Base-by-base conservation (phyloP, 1,140 invertebrate species). In the Aphidius gifuensis region DNA sequence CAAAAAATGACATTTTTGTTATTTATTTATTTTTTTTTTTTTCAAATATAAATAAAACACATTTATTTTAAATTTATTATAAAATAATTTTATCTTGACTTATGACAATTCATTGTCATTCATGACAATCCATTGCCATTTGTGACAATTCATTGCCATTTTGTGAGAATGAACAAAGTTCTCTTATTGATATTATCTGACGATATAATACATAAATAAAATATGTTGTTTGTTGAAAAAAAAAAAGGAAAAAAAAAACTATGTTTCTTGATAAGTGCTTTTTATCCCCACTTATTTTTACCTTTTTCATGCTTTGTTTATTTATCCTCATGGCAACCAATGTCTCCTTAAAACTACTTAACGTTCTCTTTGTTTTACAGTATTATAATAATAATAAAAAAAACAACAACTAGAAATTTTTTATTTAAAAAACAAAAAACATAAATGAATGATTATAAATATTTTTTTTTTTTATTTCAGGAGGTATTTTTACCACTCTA, bases 401-500 rank as follows among this genome's bases (percentile, higher is more conserved):
- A 32, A 32, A 32, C 2, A 32, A 32, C 23, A 32, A 32, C 23
- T 32, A 32, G 23, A 2, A 32, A 32, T 32, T 16, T 16, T 16
- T 32, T 32, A 32, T 32, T 32, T 4, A 32, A 32, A 4, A 3
- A 32, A 32, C 2, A 32, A 32, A 32, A 47, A 46, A 38, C 6
- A 38, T 58, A 3, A 47, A 58, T 44, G 4, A 3, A 32, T 32
- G 23, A 32, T 4, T 32, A 32, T 32, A 32, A 32, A 3, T 49
- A n/a, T 49, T 49, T 2, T 16, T 49, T 57, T 39, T 47, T 21
- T 81, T 80, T 50, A 67, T 82, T 81, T 6, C 79, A 91, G 89
- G 90, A 92, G 79, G 83, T 91, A 38, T 80, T 90, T 65, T 77
- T 90, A 55, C 89, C 90, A 8, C 81, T 91, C 1, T 90, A 90